Percentiles rank a stretch among this genome's conserved stretches.
Conservation (phyloP, 2,888 invertebrate genomes). For the Ernsta delagoae region DNA sequence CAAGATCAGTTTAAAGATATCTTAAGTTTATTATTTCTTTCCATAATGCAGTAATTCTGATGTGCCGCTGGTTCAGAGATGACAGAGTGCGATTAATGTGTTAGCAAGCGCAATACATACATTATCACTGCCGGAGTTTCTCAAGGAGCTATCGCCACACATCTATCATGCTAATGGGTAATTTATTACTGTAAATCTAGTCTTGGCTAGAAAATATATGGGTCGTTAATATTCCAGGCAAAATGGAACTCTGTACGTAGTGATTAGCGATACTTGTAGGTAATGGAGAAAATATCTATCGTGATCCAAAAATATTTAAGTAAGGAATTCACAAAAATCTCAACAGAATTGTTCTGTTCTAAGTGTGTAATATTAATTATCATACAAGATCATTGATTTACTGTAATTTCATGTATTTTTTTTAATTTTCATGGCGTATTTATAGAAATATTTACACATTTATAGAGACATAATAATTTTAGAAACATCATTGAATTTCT, state of each 20-base stretch:
- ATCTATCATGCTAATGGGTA: conserved; percentile 38
- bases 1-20: neutral
- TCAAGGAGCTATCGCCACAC: conserved; percentile 35
- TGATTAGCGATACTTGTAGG: neutral
- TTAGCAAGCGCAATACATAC: conserved; percentile 29
- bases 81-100: conserved; percentile 32
- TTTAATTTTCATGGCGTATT: too few species aligned
- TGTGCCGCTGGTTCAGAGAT: conserved; percentile 4
- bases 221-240: conserved; percentile 13
- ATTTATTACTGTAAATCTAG: conserved; percentile 36
- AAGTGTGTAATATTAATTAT: too few species aligned
- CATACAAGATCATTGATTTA: too few species aligned
- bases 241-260: neutral
- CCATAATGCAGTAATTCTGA: conserved; percentile 3
- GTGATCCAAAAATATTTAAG: too few species aligned
- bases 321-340: too few species aligned
- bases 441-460: too few species aligned
- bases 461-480: too few species aligned
- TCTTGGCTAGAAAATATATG: conserved; percentile 22
- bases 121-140: conserved; percentile 33
- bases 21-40: neutral
- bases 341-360: too few species aligned
- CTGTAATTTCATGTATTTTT: too few species aligned
- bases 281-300: too few species aligned
- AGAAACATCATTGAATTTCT: too few species aligned